These are phyloP conservation scores for Chironomus tentans DNA, from an alignment of 2,888 invertebrate species.

Conservation along the genomic window DNA sequence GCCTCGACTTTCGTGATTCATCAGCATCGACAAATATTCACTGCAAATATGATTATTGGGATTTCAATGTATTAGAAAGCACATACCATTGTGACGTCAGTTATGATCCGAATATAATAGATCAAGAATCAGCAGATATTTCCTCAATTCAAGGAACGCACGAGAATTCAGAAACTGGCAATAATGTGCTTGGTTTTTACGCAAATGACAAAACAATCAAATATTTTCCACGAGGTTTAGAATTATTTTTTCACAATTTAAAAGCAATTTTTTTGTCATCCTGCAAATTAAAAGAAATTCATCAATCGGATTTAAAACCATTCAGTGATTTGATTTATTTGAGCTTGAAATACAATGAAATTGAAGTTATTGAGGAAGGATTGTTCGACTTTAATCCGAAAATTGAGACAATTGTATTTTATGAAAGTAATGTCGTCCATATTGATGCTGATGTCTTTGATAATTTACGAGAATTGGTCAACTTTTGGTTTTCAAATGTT, in stretches of 20 bases:
- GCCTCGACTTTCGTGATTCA: no score
- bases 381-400: background rate
- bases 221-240: background rate
- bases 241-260: background rate
- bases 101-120: background rate
- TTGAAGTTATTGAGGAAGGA: background rate
- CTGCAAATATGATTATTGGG: no score
- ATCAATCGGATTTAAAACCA: background rate
- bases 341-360: background rate
- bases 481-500: no score
- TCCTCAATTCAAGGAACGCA: background rate
- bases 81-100: no score
- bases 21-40: no score
- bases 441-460: background rate
- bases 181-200: background rate
- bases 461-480: background rate
- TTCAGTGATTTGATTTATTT: background rate
- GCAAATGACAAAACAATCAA: background rate
- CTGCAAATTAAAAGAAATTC: background rate
- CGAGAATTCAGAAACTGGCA: accelerated
- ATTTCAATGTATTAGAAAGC: no score
- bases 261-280: background rate
- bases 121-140: background rate
- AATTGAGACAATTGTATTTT: background rate
- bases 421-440: background rate